Conservation (phyloP, 1,140 invertebrate genomes). For the Elymnias hypermnestra region DNA sequence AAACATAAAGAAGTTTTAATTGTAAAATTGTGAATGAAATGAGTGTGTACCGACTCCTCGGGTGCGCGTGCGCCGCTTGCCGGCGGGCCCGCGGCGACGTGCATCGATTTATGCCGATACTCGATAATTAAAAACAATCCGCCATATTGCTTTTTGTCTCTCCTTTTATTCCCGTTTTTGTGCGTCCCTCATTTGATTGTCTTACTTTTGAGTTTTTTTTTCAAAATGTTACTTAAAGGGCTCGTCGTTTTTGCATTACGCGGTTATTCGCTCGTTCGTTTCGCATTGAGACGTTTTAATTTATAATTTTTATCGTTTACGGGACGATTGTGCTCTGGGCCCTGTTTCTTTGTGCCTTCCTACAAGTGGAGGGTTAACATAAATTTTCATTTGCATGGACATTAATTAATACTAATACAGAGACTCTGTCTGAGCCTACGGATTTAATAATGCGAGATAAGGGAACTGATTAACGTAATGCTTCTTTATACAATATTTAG, state of each 20-base stretch:
- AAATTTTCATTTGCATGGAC: too few species aligned
- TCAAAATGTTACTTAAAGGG: slow-evolving; percentile 41
- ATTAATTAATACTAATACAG: too few species aligned
- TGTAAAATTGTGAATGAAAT: neutral
- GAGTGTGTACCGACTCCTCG: slow-evolving; percentile 28
- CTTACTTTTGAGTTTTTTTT: slow-evolving; percentile 50
- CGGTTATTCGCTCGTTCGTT: slow-evolving; percentile 48
- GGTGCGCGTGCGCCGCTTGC: slow-evolving; percentile 30
- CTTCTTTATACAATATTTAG: too few species aligned
- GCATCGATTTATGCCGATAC: slow-evolving; percentile 73
- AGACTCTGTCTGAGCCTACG: too few species aligned
- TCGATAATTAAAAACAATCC: slow-evolving; percentile 76
- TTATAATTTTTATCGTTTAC: slow-evolving; percentile 54
- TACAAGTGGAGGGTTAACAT: too few species aligned
- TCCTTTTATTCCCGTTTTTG: slow-evolving; percentile 67
- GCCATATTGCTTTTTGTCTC: slow-evolving; percentile 70
- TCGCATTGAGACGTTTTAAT: slow-evolving; percentile 66
- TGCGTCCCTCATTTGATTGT: slow-evolving; percentile 73
- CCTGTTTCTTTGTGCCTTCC: neutral
- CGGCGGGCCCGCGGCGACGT: slow-evolving; percentile 61
- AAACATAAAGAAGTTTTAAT: neutral
- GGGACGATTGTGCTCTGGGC: slow-evolving; percentile 13
- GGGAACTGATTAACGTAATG: too few species aligned
- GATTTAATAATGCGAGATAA: too few species aligned
- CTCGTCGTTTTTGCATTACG: slow-evolving; percentile 51